These are phyloP conservation scores for Arvicanthis niloticus DNA, from an alignment of 2,113 vertebrate species.

Conservation along the genomic window DNA sequence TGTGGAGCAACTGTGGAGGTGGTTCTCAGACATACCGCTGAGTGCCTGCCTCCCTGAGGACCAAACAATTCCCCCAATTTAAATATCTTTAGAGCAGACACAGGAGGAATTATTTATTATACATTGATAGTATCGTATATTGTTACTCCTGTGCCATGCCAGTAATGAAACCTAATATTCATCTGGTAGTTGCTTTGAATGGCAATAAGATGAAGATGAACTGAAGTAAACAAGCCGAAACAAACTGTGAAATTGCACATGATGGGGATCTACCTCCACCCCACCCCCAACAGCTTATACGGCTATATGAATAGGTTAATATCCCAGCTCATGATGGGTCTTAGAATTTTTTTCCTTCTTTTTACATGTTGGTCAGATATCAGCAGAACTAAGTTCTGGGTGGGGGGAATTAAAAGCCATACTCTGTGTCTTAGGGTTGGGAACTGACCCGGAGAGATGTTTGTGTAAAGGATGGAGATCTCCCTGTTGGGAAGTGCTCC, in stretches of 20 bases:
- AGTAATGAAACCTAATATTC: conserved; percentile 89
- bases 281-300: conserved; percentile 80
- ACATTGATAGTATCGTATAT: background rate
- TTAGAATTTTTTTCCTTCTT: conserved; percentile 4
- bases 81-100: conserved; percentile 19
- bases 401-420: conserved; percentile 43
- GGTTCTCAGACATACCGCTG: background rate
- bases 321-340: conserved; percentile 52
- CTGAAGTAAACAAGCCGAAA: conserved; percentile 84
- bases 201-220: conserved; percentile 86
- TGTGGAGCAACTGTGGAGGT: background rate
- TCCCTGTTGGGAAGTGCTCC: background rate
- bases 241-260: conserved; percentile 88
- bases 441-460: conserved; percentile 67
- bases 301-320: conserved; percentile 72
- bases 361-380: conserved; percentile 47
- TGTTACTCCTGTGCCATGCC: background rate
- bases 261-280: conserved; percentile 79
- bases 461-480: conserved; percentile 75
- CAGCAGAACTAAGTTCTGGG: conserved; percentile 57
- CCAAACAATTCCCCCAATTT: background rate
- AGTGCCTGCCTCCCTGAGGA: background rate
- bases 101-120: conserved; percentile 24
- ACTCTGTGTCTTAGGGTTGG: conserved; percentile 64
- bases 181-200: conserved; percentile 87